phyloP scores from a whole-genome alignment of 2,797 vertebrate species.

The Lacerta bilineata region DNA sequence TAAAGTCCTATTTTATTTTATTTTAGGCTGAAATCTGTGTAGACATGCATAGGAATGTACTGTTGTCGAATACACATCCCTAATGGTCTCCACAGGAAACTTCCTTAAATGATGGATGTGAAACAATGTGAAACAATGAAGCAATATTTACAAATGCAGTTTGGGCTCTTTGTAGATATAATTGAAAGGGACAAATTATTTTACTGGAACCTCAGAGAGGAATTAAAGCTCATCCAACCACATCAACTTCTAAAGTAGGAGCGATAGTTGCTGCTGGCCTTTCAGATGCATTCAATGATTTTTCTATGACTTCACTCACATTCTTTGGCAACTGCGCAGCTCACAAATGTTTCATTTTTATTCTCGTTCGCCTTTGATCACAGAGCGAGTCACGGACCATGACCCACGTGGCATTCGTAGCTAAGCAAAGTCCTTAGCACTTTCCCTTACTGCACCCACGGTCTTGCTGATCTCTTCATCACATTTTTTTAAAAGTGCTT shows the following conservation, averaged over 20 bases:
- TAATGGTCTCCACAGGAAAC: constrained; percentile 13
- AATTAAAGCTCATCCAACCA: constrained; percentile 51
- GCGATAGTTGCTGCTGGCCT: constrained; percentile 34
- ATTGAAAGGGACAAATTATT: constrained; percentile 45
- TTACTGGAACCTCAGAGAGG: constrained; percentile 45
- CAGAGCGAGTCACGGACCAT: constrained; percentile 50
- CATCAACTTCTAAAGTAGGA: constrained; percentile 68
- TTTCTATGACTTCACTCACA: constrained; percentile 76
- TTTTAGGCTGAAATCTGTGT: too few relatives aligned
- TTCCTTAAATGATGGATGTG: constrained; percentile 29
- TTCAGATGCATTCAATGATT: constrained; percentile 57
- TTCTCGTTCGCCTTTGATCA: constrained; percentile 71
- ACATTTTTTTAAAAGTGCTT: not conserved
- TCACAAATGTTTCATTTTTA: constrained; percentile 70
- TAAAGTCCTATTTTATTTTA: not conserved
- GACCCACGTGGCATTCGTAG: constrained; percentile 60
- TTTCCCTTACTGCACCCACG: constrained; percentile 53
- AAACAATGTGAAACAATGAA: constrained; percentile 31
- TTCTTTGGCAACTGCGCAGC: constrained; percentile 72
- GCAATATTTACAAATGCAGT: constrained; percentile 13
- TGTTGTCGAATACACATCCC: not conserved
- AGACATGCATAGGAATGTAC: too few relatives aligned
- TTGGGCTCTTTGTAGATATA: constrained; percentile 40
- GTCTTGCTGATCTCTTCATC: constrained; percentile 46
- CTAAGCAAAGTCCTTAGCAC: constrained; percentile 50